Conservation (phyloP, 2,888 invertebrate species). For the Drosophila colorata region DNA sequence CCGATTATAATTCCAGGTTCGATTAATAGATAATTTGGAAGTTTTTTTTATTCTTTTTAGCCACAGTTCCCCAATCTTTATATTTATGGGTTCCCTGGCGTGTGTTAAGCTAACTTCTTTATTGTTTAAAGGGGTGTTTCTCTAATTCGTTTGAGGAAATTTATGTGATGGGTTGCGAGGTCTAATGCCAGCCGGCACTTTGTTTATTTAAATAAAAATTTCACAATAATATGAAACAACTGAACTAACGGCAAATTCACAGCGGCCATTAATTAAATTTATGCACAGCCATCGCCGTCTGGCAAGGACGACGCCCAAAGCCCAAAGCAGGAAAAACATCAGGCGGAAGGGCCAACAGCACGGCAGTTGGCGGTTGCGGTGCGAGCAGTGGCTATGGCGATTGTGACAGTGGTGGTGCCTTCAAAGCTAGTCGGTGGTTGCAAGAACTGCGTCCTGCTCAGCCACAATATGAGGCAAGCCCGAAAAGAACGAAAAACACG, state of each 20-base stretch:
- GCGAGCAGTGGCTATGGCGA: conserved; percentile 26
- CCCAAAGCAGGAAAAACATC: conserved; percentile 22
- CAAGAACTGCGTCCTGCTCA: conserved; percentile 41
- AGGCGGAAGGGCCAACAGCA: conserved; percentile 59
- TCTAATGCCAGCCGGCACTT: conserved; percentile 34
- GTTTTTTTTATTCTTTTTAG: too few relatives aligned
- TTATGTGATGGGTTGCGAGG: conserved; percentile 25
- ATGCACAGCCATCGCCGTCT: conserved; percentile 48
- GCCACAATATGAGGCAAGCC: conserved; percentile 22
- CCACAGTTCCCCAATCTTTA: not conserved
- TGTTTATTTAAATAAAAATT: conserved; percentile 54
- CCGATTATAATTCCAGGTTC: not conserved
- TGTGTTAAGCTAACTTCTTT: conserved; percentile 9
- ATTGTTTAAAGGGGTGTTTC: conserved; percentile 4
- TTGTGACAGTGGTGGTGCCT: conserved; percentile 50
- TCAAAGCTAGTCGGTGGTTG: conserved; percentile 38
- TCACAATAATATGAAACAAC: conserved; percentile 60
- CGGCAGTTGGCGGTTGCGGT: conserved; percentile 45
- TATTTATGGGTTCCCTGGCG: conserved; percentile 1
- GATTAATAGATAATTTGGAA: too few relatives aligned
- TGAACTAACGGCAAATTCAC: conserved; percentile 61
- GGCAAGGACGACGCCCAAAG: conserved; percentile 26
- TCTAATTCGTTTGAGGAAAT: conserved; percentile 20
- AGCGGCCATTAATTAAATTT: conserved; percentile 71
- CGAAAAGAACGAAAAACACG: conserved; percentile 41